phyloP scores from a whole-genome alignment of 2,113 vertebrate species.

The Sitta europaea region DNA sequence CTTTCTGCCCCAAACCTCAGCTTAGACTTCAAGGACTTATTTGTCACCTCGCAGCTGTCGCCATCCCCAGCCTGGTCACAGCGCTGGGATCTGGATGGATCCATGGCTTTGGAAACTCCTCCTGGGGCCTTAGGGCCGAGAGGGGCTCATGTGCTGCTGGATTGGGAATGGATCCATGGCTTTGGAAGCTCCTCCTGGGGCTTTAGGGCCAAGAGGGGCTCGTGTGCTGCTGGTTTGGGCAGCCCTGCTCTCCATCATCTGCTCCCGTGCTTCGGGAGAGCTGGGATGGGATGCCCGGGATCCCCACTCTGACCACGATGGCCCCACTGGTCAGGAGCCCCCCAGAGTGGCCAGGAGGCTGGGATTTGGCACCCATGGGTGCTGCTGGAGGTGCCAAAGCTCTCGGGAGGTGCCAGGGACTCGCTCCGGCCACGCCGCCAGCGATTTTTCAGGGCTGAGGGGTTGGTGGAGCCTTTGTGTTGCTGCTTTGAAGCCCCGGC shows the following conservation, averaged over 20 bases:
- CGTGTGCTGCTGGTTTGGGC: background rate
- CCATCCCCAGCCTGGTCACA: background rate
- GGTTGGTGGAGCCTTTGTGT: conserved; percentile 31
- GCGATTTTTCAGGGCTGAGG: background rate
- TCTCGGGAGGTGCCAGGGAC: background rate
- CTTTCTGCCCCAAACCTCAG: background rate
- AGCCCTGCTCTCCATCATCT: background rate
- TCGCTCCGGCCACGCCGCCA: fast-evolving
- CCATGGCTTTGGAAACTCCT: background rate
- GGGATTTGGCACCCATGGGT: background rate
- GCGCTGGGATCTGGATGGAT: background rate
- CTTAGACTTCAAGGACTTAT: background rate
- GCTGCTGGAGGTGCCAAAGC: background rate
- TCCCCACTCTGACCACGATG: background rate
- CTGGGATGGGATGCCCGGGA: background rate
- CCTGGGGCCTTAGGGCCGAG: background rate
- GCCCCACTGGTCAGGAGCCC: fast-evolving
- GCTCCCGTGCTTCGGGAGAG: background rate
- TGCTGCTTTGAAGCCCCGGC: conserved; percentile 41
- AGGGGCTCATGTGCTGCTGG: background rate
- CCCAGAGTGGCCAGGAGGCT: fast-evolving
- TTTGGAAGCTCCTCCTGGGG: background rate
- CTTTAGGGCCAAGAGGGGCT: background rate
- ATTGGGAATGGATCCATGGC: background rate
- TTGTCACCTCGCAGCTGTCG: background rate